A percentile compares a stretch with the other conserved stretches of the same genome.
These are phyloP conservation scores for Gasteruption jaculator DNA, from an alignment of 2,888 invertebrate species.

Conservation along the genomic window DNA sequence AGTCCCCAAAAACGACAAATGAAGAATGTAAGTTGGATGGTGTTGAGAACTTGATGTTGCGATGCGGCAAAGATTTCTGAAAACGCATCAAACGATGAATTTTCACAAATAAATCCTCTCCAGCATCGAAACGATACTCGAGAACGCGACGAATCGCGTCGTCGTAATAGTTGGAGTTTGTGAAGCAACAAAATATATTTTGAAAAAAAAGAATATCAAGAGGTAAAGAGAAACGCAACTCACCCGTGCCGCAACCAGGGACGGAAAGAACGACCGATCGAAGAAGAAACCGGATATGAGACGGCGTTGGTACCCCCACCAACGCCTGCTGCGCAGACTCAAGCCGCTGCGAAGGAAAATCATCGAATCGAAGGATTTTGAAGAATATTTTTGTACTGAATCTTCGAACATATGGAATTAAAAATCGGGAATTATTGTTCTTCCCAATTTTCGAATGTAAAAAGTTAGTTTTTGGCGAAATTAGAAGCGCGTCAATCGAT, in stretches of 20 bases:
- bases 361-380: no score
- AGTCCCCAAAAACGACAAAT: constrained; percentile 29
- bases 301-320: constrained; percentile 13
- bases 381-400: no score
- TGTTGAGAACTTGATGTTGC: constrained; percentile 11
- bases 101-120: constrained; percentile 6
- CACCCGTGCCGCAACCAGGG: constrained; percentile 40
- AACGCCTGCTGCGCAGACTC: no score
- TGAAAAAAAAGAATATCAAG: constrained; percentile 6
- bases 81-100: constrained; percentile 13
- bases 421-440: no score
- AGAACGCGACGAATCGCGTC: no score
- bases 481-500: no score
- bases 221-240: constrained; percentile 23
- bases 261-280: constrained; percentile 40
- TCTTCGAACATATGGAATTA: no score
- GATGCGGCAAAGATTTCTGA: constrained; percentile 34
- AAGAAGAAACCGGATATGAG: constrained; percentile 30
- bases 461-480: no score
- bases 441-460: no score
- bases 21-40: no score
- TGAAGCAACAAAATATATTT: constrained; percentile 7
- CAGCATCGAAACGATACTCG: background rate
- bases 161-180: no score
- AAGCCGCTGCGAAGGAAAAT: no score